These are phyloP conservation scores for Orchesella cincta DNA, from an alignment of 1,140 invertebrate species.

Conservation along the genomic window DNA sequence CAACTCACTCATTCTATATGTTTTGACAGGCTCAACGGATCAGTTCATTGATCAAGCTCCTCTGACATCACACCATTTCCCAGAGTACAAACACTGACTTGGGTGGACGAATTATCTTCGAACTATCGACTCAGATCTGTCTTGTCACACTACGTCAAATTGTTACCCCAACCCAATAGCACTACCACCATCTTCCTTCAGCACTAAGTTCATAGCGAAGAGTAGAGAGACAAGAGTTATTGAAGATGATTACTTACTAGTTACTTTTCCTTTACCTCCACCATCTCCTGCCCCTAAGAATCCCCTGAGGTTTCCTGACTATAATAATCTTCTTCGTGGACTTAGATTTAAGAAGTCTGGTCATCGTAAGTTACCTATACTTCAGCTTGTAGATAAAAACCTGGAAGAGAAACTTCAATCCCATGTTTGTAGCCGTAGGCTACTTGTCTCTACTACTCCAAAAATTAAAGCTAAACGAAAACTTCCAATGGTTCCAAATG, in stretches of 20 bases:
- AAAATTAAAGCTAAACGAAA: constrained; percentile 5
- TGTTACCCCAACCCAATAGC: neutral
- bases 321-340: constrained; percentile 23
- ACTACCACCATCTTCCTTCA: neutral
- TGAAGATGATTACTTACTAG: constrained; percentile 22
- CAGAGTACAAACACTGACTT: constrained; percentile 46
- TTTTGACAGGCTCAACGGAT: constrained; percentile 42
- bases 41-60: constrained; percentile 26
- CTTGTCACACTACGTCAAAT: neutral
- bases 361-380: neutral
- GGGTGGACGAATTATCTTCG: constrained; percentile 23
- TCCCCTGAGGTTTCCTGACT: neutral
- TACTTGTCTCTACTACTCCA: neutral
- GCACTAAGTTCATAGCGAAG: constrained; percentile 13
- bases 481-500: constrained; percentile 10
- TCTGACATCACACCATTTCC: constrained; percentile 42
- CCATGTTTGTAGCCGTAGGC: constrained; percentile 3
- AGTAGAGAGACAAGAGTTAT: constrained; percentile 14
- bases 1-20: constrained; percentile 9
- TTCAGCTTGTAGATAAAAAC: neutral
- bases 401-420: neutral
- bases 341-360: constrained; percentile 16
- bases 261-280: constrained; percentile 17
- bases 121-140: neutral
- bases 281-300: neutral